phyloP scores from a whole-genome alignment of 2,797 vertebrate genomes.

The Euphonia xanthogaster region DNA sequence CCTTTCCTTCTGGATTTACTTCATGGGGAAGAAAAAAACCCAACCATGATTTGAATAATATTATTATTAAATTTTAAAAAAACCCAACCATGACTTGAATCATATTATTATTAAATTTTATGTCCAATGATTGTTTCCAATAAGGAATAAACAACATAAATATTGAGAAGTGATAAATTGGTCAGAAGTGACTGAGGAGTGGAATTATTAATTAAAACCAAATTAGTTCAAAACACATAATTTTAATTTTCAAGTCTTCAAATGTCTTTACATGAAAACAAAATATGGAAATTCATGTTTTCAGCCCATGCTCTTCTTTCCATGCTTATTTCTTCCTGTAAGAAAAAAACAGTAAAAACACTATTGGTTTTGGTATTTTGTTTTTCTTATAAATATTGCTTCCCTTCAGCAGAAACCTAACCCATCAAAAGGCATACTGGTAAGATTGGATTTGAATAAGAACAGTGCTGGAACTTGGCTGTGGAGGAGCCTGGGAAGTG shows the following conservation, averaged over 20 bases:
- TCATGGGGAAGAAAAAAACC: conserved; percentile 12
- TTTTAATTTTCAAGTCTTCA: conserved; percentile 57
- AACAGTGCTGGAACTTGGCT: background rate
- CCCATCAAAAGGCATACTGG: background rate
- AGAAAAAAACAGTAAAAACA: background rate
- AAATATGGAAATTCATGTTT: background rate
- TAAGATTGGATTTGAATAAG: background rate
- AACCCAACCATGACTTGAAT: background rate
- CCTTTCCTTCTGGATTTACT: background rate
- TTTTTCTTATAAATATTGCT: background rate
- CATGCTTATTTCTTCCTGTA: background rate
- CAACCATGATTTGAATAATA: background rate
- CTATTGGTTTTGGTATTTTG: background rate
- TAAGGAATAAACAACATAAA: conserved; percentile 40
- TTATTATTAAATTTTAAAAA: conserved; percentile 13
- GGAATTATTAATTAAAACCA: conserved; percentile 22
- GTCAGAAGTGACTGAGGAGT: conserved; percentile 7
- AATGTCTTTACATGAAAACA: background rate
- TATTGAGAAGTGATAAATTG: conserved; percentile 38
- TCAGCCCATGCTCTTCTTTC: conserved; percentile 1
- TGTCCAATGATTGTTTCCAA: conserved; percentile 15
- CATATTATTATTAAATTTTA: background rate
- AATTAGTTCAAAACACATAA: conserved; percentile 24
- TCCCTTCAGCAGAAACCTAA: background rate
- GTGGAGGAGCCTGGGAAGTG: background rate